Conservation (phyloP, 2,797 vertebrate species). For the Cheirogaleus major region DNA sequence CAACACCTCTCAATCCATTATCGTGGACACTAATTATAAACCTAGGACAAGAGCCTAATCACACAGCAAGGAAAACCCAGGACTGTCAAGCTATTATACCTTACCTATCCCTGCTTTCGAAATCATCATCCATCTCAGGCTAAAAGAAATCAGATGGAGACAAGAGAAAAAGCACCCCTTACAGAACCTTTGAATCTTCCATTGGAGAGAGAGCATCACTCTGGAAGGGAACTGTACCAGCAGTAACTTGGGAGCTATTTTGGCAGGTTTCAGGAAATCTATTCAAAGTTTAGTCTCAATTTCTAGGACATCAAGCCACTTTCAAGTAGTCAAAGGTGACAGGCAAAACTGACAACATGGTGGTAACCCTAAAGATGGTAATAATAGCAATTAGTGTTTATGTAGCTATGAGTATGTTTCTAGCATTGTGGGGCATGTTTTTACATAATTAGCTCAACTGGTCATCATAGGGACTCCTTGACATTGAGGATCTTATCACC, state of each 20-base stretch:
- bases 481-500: background rate
- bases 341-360: background rate
- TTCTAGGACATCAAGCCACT: constrained; percentile 8
- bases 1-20: background rate
- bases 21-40: constrained; percentile 51
- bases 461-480: background rate
- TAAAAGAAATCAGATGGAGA: background rate
- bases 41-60: background rate
- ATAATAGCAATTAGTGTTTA: background rate
- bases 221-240: background rate
- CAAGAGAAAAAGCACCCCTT: background rate
- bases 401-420: background rate
- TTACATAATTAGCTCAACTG: background rate
- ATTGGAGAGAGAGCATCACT: background rate
- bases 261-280: background rate
- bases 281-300: background rate
- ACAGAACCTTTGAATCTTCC: background rate
- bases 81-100: background rate
- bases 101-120: background rate
- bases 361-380: background rate
- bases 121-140: background rate
- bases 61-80: background rate
- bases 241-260: background rate
- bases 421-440: background rate
- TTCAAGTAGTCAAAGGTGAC: background rate